Base-by-base conservation (phyloP, 2,888 invertebrate genomes). In the Chaitophorus viminalis region DNA sequence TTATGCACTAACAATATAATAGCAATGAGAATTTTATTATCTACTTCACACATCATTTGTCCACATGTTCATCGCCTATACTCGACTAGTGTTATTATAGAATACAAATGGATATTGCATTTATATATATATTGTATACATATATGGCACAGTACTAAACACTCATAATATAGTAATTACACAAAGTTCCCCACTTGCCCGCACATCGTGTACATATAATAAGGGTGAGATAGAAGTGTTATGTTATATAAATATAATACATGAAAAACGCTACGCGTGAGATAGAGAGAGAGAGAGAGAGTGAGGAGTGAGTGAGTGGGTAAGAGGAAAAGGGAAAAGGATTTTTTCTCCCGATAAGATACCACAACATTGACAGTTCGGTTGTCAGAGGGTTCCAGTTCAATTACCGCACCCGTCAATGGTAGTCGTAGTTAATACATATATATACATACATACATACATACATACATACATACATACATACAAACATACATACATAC, bases 381-480 rank as follows among this genome's bases (percentile, higher is more conserved):
- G 87, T 81, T 81, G 87, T 87, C 87, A 87, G 81, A 87, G 87
- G 87, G 87, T 87, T 87, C 87, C 81, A 75, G 87, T 87, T 87
- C 87, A 87, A 87, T 87, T 87, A 87, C 87, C 65, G 65, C 31
- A 39, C 60, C 87, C 87, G 74, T 87, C 87, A 81, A 31, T 77
- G 52, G 46, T 52, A 31, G 54, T 54, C 5, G 82, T 72, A 52
- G 70, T 33, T 25, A 4, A 36, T 82, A 82, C 36, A 36, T 8
- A 29, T 54, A 82, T 52, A 82, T 31, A 77, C 9, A 52, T 11
- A 36, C 17, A 36, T 29, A 21, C 6, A 65, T 8, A 36, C 8
- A 81, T 36, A 31, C n/a, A n/a, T n/a, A n/a, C n/a, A n/a, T n/a
- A n/a, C n/a, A n/a, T n/a, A n/a, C n/a, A n/a, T 11, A 39, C 11